A percentile compares a stretch with the other conserved stretches of the same genome.
phyloP scores from a whole-genome alignment of 2,888 invertebrate genomes.

The Polia nebulosa region DNA sequence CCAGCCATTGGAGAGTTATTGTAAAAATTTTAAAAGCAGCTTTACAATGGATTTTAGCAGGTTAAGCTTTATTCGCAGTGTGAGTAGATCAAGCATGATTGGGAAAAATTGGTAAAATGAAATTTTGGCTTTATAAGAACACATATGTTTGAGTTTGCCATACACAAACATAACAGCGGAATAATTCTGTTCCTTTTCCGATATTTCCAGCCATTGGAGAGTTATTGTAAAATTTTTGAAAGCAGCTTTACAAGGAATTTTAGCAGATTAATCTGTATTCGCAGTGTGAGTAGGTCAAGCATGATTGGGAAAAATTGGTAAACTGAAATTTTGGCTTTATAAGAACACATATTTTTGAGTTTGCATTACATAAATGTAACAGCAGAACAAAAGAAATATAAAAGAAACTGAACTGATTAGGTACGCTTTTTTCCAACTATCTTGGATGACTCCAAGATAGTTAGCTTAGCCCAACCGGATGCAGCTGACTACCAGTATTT shows the following conservation, averaged over 20 bases:
- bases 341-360: background rate
- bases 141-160: too few species aligned
- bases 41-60: slow-evolving; percentile 26
- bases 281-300: background rate
- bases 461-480: too few species aligned
- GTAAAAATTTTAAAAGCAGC: slow-evolving; percentile 45
- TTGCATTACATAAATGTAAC: too few species aligned
- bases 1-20: slow-evolving; percentile 63
- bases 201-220: slow-evolving; percentile 65
- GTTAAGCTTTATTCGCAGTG: slow-evolving; percentile 12
- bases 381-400: too few species aligned
- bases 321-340: background rate
- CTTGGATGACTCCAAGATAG: too few species aligned
- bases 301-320: background rate
- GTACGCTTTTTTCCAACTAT: too few species aligned
- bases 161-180: too few species aligned
- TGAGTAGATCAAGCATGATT: background rate
- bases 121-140: background rate
- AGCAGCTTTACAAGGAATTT: slow-evolving; percentile 31
- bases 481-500: too few species aligned
- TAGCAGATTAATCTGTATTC: slow-evolving; percentile 15
- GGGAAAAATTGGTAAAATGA: background rate
- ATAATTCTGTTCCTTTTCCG: slow-evolving; percentile 21
- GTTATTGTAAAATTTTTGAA: slow-evolving; percentile 59
- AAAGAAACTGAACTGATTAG: too few species aligned